Percentiles rank a stretch among this genome's conserved stretches.
These are phyloP conservation scores for Dasypolia templi DNA, from an alignment of 2,888 invertebrate species.

Conservation along the genomic window DNA sequence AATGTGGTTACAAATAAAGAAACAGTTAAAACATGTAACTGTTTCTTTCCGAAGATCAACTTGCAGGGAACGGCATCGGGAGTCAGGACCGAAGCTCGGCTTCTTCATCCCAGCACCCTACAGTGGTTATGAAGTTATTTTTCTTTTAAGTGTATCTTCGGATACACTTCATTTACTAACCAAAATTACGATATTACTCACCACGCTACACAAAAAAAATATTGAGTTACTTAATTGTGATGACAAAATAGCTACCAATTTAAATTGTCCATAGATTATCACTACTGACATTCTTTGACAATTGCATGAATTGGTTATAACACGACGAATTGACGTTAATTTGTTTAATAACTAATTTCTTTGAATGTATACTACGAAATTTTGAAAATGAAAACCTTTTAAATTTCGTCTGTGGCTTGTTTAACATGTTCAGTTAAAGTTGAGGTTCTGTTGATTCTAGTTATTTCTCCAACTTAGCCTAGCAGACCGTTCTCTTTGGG, in stretches of 20 bases:
- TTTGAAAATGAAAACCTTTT: conserved; percentile 14
- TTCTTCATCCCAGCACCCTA: no score
- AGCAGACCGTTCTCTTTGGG: conserved; percentile 92
- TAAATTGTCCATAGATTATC: not conserved
- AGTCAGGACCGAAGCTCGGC: no score
- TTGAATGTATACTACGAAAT: not conserved
- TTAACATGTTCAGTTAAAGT: not conserved
- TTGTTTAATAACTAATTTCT: not conserved
- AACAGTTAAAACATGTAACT: not conserved
- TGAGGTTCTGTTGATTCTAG: not conserved
- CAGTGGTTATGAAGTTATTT: no score
- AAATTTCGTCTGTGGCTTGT: conserved; percentile 17
- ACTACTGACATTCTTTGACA: not conserved
- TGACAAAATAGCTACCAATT: no score
- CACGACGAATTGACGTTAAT: not conserved
- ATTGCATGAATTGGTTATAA: not conserved
- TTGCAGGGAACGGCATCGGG: not conserved
- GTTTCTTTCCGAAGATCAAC: no score
- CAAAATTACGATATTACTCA: not conserved
- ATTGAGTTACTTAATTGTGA: no score
- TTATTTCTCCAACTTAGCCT: conserved; percentile 52
- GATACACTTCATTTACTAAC: not conserved
- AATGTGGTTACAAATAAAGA: not conserved
- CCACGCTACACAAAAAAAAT: not conserved
- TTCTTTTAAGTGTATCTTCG: no score